Conservation (phyloP, 2,888 invertebrate species). For the Cantharis lateralis region DNA sequence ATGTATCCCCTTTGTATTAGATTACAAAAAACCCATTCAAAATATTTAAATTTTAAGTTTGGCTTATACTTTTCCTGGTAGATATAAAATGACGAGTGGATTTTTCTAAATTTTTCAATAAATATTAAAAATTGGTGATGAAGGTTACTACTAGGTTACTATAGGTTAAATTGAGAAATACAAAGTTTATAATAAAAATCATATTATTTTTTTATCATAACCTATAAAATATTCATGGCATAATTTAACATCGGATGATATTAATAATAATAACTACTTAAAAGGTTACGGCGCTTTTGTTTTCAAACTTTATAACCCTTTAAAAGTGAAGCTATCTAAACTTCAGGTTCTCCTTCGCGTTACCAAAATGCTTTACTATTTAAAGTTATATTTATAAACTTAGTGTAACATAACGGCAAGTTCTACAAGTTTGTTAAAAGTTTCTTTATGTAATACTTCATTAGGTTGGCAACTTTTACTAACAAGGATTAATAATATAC, state of each 20-base stretch:
- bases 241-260: neutral
- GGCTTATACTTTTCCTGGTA: neutral
- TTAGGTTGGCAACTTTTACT: neutral
- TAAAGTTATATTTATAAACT: slow-evolving; percentile 15
- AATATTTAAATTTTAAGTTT: neutral
- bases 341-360: slow-evolving; percentile 3
- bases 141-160: too few relatives aligned
- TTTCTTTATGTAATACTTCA: slow-evolving; percentile 2
- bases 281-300: slow-evolving; percentile 12
- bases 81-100: neutral
- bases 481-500: neutral
- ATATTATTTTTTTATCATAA: slow-evolving; percentile 3
- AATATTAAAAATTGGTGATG: too few relatives aligned
- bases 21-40: neutral
- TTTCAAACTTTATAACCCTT: slow-evolving; percentile 13
- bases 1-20: neutral
- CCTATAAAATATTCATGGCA: neutral
- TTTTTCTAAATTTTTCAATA: neutral
- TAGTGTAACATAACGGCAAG: neutral
- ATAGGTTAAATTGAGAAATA: too few relatives aligned
- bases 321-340: neutral
- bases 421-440: neutral
- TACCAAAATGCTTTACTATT: slow-evolving; percentile 9
- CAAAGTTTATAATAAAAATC: neutral
- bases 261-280: slow-evolving; percentile 21